phyloP scores from a whole-genome alignment of 64 coral and sea anemone species.

The Montipora foliosa region DNA sequence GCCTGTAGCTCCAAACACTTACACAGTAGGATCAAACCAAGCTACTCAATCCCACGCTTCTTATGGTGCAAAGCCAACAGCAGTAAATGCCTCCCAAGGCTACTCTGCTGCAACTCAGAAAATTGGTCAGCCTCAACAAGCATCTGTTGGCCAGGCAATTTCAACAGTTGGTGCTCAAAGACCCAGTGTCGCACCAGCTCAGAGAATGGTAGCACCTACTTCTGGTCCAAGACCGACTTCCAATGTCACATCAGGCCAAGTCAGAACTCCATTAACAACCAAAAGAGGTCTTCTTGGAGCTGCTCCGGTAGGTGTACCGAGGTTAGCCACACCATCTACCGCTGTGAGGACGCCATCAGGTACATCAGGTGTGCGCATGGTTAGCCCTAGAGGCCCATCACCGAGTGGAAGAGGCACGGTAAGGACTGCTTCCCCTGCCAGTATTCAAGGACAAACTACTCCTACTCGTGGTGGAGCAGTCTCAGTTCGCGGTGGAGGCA shows the following conservation, averaged over 20 bases:
- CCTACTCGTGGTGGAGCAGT: conserved; percentile 39
- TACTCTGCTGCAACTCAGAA: background rate
- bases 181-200: conserved; percentile 4
- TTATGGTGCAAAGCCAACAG: conserved; percentile 1
- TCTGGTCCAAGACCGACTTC: conserved; percentile 9
- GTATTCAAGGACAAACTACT: conserved; percentile 19
- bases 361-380: conserved; percentile 25
- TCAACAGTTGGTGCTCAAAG: background rate
- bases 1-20: conserved; percentile 14
- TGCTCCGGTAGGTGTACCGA: background rate
- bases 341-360: conserved; percentile 20
- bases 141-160: background rate
- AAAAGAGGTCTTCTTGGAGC: conserved; percentile 34
- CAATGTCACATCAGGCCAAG: background rate
- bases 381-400: conserved; percentile 29
- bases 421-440: conserved; percentile 27
- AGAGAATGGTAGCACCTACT: background rate
- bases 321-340: background rate
- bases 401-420: conserved; percentile 33
- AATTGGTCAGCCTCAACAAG: conserved; percentile 6
- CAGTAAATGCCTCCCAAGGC: background rate
- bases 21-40: conserved; percentile 5
- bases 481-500: conserved; percentile 42
- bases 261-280: background rate
- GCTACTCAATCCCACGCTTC: background rate